Evolutionary conservation across 2,797 vertebrate species (phyloP), one percentile per base, ranked within the genome.

Genomic region (Scarus forsteni): DNA sequence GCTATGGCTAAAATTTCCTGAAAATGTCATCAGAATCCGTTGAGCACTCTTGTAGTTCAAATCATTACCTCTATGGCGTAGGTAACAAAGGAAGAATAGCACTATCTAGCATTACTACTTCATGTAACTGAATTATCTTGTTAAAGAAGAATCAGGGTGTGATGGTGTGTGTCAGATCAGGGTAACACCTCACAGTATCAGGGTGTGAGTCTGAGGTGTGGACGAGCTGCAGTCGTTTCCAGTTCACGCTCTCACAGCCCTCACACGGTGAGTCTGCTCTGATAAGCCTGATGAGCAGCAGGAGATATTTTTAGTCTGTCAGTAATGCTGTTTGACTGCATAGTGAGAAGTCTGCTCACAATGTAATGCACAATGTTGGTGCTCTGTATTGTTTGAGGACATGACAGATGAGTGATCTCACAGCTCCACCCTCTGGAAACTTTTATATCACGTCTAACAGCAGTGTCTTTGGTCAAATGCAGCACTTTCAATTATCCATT

Each of bases 371-470:
- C 27, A n/a, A 18, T 59, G 53, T 14, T 52, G 16, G 0, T n/a
- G 27, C 27, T 27, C 27, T 44, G 15, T 7, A n/a, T 36, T 43
- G 34, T 48, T 48, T 48, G 13, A 0, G 19, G n/a, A 36, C 34
- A 10, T 8, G 1, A 40, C 1, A 3, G 57, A 0, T 5, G 11
- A 63, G 5, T 69, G 42, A 18, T 48, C 45, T 72, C 58, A 19
- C 63, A 8, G 78, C 67, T 39, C 86, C 85, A 70, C 68, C 88
- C 76, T 58, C 78, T 88, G 91, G 88, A 8, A 6, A 10, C 0
- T 13, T 11, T 4, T 10, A 69, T 0, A 44, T 57, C 15, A 5
- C 48, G 3, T 0, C 8, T n/a, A 7, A 27, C 27, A 4, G 27
- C 27, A 27, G 27, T 27, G 27, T 2, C 4, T 2, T 27, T 27